Base-by-base conservation (phyloP, 2,888 invertebrate species). In the Cactoblastis cactorum region DNA sequence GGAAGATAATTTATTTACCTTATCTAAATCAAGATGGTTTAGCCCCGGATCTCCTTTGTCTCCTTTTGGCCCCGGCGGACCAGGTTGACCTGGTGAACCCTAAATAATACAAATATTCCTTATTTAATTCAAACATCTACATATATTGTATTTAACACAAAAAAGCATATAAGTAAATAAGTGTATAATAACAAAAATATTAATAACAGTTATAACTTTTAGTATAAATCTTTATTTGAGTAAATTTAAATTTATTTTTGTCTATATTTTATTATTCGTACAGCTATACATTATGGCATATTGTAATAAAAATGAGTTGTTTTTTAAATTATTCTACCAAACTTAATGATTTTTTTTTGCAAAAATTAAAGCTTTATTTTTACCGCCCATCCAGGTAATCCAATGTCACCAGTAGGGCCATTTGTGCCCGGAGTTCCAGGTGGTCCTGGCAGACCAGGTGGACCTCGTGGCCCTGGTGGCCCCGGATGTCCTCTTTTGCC, bases 351-450 rank as follows among this genome's bases (percentile, higher is more conserved):
- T 4, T 22, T 22, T 22, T 22, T 22, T 22, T 6, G 6, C 6
- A 22, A 22, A 4, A 22, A 4, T 4, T 4, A 35, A 35, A 15
- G 15, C 15, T 15, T 15, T 35, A 2, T 35, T 15, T 35, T 77
- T 64, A 91, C 92, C 91, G 92, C 95, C 95, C 93, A 94, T 92
- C 96, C 96, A 9, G 95, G 94, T 56, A 94, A 80, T 53, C 95
- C 95, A 64, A 95, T 94, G 74, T 96, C 95, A 49, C 96, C 95
- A 35, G 92, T 90, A 52, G 86, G 82, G 46, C 95, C 95, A 43
- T 93, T 91, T 54, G 91, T 92, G 22, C 94, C 94, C 0, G 93
- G 91, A 19, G 92, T 92, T 24, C 96, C 96, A 22, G 93, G 92
- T 9, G 93, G 93, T 14, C 94, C 94, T 4, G 92, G 92, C 3